These are phyloP conservation scores for Myripristis jacobus DNA, from an alignment of 2,797 vertebrate genomes.

Conservation along the genomic window DNA sequence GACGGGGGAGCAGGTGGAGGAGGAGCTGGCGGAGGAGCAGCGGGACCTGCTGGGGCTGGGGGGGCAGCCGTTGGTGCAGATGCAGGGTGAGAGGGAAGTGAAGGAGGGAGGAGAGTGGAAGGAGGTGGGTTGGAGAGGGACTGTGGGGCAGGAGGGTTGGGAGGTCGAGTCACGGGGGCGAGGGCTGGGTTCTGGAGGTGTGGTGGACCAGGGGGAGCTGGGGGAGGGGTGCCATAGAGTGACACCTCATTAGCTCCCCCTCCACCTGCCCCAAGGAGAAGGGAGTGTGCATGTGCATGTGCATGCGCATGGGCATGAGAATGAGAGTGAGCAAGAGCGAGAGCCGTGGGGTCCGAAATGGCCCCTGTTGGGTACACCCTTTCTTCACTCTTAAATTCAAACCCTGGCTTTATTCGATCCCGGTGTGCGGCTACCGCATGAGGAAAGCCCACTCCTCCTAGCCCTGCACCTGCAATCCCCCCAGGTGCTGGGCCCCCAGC, in stretches of 20 bases:
- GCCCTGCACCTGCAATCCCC: conserved; percentile 82
- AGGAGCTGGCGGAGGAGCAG: conserved; percentile 80
- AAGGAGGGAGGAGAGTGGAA: conserved; percentile 79
- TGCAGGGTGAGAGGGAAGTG: conserved; percentile 80
- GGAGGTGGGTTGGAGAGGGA: conserved; percentile 84
- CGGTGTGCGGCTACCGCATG: conserved; percentile 87
- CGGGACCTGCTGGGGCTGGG: conserved; percentile 79
- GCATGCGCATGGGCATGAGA: conserved; percentile 70
- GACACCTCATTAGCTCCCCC: conserved; percentile 80
- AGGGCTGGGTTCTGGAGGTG: conserved; percentile 80
- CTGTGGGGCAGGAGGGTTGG: conserved; percentile 86
- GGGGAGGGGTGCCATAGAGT: conserved; percentile 84
- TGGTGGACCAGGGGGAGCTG: conserved; percentile 71
- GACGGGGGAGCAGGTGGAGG: conserved; percentile 73
- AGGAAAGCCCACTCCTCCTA: conserved; percentile 88
- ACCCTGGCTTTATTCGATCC: conserved; percentile 93
- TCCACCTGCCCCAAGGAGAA: conserved; percentile 81
- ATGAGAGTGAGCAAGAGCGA: conserved; percentile 83
- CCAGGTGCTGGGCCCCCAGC: conserved; percentile 79
- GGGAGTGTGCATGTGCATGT: conserved; percentile 79
- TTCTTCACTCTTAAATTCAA: conserved; percentile 96
- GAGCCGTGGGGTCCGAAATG: conserved; percentile 81
- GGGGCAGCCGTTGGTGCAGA: conserved; percentile 80
- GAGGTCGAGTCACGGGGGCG: conserved; percentile 81
- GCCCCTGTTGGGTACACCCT: conserved; percentile 86